Evolutionary conservation across 2,113 vertebrate genomes (phyloP).

Genomic region (Crotalus horridus): DNA sequence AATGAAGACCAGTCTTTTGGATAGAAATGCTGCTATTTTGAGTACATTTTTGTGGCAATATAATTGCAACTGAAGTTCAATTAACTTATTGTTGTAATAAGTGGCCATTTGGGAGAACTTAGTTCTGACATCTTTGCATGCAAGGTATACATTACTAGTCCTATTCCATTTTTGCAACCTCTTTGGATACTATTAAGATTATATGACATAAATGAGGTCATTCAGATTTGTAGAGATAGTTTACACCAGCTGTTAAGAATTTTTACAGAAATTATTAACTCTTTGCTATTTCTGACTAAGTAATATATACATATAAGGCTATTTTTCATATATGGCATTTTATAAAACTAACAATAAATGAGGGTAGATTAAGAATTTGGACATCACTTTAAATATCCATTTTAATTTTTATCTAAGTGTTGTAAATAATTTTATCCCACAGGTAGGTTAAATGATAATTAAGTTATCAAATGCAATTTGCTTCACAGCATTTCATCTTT

Average conservation of each 20-base stretch:
- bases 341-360: background rate
- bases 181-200: constrained; percentile 44
- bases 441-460: background rate
- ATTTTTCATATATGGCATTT: background rate
- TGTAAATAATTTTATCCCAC: background rate
- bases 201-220: constrained; percentile 58
- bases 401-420: background rate
- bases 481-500: background rate
- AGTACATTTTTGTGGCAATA: constrained; percentile 42
- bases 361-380: background rate
- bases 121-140: constrained; percentile 51
- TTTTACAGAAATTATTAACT: constrained; percentile 52
- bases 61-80: constrained; percentile 32
- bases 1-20: constrained; percentile 31
- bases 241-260: constrained; percentile 36
- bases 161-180: constrained; percentile 36
- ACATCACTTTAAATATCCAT: background rate
- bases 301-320: background rate
- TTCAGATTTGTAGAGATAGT: constrained; percentile 42
- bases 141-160: constrained; percentile 47
- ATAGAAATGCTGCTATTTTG: constrained; percentile 48
- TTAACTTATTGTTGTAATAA: constrained; percentile 28
- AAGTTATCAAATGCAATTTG: background rate
- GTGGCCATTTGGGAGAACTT: constrained; percentile 18
- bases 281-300: constrained; percentile 25